Evolutionary conservation across 2,797 vertebrate species (phyloP), one percentile per base, ranked within the genome.

Genomic region (Lutjanus campechanus): DNA sequence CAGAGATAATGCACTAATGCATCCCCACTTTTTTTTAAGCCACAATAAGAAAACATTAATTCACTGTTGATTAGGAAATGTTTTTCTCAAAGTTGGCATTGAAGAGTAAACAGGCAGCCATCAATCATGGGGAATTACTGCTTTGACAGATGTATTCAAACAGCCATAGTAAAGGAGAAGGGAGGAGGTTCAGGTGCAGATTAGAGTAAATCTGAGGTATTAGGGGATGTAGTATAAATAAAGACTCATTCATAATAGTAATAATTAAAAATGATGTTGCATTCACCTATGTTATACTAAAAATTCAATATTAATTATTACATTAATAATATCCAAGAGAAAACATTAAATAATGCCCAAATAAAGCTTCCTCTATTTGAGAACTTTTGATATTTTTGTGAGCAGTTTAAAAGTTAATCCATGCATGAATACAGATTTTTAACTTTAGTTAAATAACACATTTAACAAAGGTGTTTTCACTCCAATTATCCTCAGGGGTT

Each of bases 381-480:
- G 13, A 4, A 44, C n/a, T 11, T 65, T 17, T 62, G 25, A 40
- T 59, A 25, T 64, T 58, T 81, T 29, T 66, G 49, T 51, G 44
- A 36, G 10, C 17, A 5, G 6, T 73, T 56, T 40, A 64, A 69
- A 63, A 25, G 36, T 13, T n/a, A 61, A 40, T 75, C n/a, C 5
- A 19, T 1, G 0, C 13, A 10, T 59, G 20, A 44, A 53, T 56
- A 51, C 56, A 69, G 11, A 59, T 51, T n/a, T 55, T 63, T 67
- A 16, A 47, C 49, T 46, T 7, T 11, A 11, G 44, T 13, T 60
- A 50, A 77, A 63, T 68, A 61, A 10, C 17, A 41, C 43, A 20
- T 75, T 72, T 56, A 69, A 62, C 9, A 17, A 44, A 77, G 47
- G 54, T 46, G 20, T 81, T 85, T 82, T 81, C 16, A 67, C 55